These are phyloP conservation scores for Toxotes lorentzi DNA, from an alignment of 2,797 vertebrate genomes.

Conservation along the genomic window DNA sequence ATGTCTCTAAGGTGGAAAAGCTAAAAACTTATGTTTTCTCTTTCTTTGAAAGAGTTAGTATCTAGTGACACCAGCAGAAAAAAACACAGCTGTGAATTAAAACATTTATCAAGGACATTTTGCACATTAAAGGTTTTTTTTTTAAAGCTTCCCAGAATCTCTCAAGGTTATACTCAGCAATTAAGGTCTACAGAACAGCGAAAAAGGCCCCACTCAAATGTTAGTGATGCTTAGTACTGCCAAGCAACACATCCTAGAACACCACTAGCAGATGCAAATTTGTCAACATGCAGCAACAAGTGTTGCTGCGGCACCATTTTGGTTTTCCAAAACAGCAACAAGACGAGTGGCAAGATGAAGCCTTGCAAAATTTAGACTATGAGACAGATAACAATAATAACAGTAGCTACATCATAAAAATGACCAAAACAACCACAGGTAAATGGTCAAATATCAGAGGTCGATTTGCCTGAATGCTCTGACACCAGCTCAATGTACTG, in stretches of 20 bases:
- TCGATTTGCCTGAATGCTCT: not conserved
- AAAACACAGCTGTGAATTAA: not conserved
- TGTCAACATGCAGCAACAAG: slow-evolving; percentile 45
- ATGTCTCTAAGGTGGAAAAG: not conserved
- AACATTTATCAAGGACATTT: not conserved
- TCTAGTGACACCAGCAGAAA: not conserved
- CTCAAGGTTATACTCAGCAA: slow-evolving; percentile 2
- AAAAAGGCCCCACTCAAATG: not conserved
- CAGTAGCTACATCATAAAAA: not conserved
- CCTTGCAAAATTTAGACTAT: not conserved
- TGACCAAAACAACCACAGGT: not conserved
- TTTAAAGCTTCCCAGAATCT: not conserved
- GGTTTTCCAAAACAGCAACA: not conserved
- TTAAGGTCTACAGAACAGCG: not conserved
- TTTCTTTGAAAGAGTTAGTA: not conserved
- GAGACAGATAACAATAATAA: not conserved
- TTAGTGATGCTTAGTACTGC: not conserved
- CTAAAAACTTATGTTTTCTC: not conserved
- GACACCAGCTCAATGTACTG: not conserved
- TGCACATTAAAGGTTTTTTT: not conserved
- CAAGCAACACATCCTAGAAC: not conserved
- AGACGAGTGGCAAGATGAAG: slow-evolving; percentile 16
- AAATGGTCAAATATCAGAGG: not conserved
- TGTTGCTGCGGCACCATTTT: slow-evolving; percentile 25
- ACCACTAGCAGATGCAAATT: slow-evolving; percentile 15